These are phyloP conservation scores for Thereva unica DNA, from an alignment of 2,888 invertebrate genomes.

Conservation along the genomic window DNA sequence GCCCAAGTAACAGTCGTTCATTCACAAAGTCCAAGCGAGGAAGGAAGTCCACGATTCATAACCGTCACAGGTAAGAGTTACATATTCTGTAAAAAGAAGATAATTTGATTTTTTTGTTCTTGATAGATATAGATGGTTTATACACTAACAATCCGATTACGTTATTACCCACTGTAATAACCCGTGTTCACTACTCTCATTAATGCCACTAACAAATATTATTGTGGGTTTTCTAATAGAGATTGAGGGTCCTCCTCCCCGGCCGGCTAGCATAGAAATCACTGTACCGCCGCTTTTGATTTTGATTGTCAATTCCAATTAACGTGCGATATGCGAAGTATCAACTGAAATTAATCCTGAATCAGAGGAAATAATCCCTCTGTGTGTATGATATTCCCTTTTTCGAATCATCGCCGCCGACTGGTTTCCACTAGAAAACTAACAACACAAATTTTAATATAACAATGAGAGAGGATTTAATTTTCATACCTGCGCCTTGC, in stretches of 20 bases:
- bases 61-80: slow-evolving; percentile 56
- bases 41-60: slow-evolving; percentile 53
- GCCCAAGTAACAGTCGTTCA: slow-evolving; percentile 55
- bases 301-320: slow-evolving; percentile 33
- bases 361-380: slow-evolving; percentile 11
- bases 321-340: slow-evolving; percentile 15
- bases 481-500: slow-evolving; percentile 40
- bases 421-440: too few species aligned
- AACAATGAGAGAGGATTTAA: slow-evolving; percentile 37
- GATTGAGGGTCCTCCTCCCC: slow-evolving; percentile 2
- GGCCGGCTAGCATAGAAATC: background rate
- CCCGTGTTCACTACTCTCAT: too few species aligned
- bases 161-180: too few species aligned
- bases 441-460: slow-evolving; percentile 14
- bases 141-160: too few species aligned
- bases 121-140: too few species aligned
- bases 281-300: slow-evolving; percentile 6
- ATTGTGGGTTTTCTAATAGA: background rate
- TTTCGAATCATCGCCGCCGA: too few species aligned
- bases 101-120: too few species aligned
- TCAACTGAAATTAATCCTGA: slow-evolving; percentile 29
- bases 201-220: too few species aligned
- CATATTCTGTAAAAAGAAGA: background rate
- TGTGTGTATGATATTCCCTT: too few species aligned
- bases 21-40: slow-evolving; percentile 48